These are phyloP conservation scores for Periophthalmus modestus DNA, from an alignment of 2,113 vertebrate species.

Conservation along the genomic window DNA sequence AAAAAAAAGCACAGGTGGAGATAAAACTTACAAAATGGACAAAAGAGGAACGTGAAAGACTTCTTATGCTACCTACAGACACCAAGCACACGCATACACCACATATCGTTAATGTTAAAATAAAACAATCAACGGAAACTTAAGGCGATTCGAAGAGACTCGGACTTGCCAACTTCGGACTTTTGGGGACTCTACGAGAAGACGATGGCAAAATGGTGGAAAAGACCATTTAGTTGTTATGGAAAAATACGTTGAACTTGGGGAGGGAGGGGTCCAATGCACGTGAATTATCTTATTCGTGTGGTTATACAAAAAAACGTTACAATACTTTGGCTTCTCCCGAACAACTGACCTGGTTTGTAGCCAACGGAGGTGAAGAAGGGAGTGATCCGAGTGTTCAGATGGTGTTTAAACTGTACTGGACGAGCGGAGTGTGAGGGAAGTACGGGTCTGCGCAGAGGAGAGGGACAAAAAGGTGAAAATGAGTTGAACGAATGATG, in stretches of 20 bases:
- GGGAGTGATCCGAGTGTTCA: conserved; percentile 1
- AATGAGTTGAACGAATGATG: conserved; percentile 43
- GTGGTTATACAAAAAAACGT: conserved; percentile 87
- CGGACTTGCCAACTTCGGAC: conserved; percentile 49
- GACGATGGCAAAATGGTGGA: conserved; percentile 42
- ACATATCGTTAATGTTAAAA: conserved; percentile 32
- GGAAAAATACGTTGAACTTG: conserved; percentile 67
- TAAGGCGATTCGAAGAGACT: conserved; percentile 46
- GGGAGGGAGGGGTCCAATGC: conserved; percentile 90
- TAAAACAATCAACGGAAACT: conserved; percentile 42
- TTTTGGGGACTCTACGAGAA: conserved; percentile 53
- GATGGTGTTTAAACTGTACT: conserved; percentile 33
- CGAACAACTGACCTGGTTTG: conserved; percentile 41
- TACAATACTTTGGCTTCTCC: conserved; percentile 55
- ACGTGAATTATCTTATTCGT: conserved; percentile 99
- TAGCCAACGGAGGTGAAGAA: conserved; percentile 39
- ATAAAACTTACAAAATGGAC: conserved; percentile 45
- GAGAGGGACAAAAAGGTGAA: conserved; percentile 19
- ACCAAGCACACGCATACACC: conserved; percentile 25
- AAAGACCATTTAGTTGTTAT: conserved; percentile 58
- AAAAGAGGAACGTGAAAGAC: conserved; percentile 55
- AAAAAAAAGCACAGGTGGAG: conserved; percentile 36
- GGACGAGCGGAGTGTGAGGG: conserved; percentile 55
- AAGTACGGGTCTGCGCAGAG: conserved; percentile 60
- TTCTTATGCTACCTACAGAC: conserved; percentile 71